Base-by-base conservation (phyloP, 1,140 invertebrate genomes). In the Battus philenor region DNA sequence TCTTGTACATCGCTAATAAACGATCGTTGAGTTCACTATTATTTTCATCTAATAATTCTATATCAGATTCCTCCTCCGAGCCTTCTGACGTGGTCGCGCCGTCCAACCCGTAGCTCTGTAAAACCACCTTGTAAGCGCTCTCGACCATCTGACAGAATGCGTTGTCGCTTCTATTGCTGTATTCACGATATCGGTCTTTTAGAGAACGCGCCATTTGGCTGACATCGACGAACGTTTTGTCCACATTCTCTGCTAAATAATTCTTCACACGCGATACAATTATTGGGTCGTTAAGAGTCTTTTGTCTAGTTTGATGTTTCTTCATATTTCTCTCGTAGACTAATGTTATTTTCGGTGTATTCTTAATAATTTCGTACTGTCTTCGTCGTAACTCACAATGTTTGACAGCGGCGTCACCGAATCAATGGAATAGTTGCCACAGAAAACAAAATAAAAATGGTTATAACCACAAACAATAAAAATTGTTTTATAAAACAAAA, bases 131-230 rank as follows among this genome's bases (percentile, higher is more conserved):
- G 52, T 89, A 87, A 48, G 88, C 86, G 80, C 60, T 57, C 72
- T 86, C 90, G 51, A 94, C 91, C 69, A 90, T 80, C 44, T 87
- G 80, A 65, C 89, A 88, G 71, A 94, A 94, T 13, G 90, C 88
- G 32, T 74, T 87, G 33, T 90, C 87, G 73, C 92, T 93, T 61
- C 89, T 91, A 63, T 88, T 89, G 33, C 86, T 87, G 76, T 94
- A 94, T 57, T 94, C 92, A 10, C 88, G 87, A 74, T 91, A 93
- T 56, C 88, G 88, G 63, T 87, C 89, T 85, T 91, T 91, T 17
- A 94, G 86, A 55, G 89, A 86, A 67, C 91, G 90, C 55, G 91
- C 90, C 91, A 94, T 93, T 68, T 90, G 89, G 57, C 90, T 89
- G 17, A 93, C 89, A 88, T 93, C 91, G 41, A 93, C 88, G 56